Conservation (phyloP, 1,140 invertebrate species). For the Camponotus pennsylvanicus region DNA sequence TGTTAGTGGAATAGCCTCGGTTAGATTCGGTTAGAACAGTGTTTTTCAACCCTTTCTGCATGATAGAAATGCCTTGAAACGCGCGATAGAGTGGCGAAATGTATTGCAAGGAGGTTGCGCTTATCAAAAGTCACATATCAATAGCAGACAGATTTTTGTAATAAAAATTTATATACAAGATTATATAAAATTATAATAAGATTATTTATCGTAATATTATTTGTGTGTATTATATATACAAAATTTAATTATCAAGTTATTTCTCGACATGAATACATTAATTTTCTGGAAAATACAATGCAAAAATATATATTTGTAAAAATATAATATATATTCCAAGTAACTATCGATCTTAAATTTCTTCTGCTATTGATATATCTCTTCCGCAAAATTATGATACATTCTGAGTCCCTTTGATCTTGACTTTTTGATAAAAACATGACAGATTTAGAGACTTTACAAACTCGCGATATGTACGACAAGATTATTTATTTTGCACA, state of each 20-base stretch:
- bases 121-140: background rate
- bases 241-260: background rate
- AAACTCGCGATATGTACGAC: background rate
- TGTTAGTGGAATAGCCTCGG: slow-evolving; percentile 54
- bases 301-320: background rate
- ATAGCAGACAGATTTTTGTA: background rate
- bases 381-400: background rate
- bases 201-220: too few relatives aligned
- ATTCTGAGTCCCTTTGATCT: slow-evolving; percentile 36
- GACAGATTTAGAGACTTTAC: slow-evolving; percentile 4
- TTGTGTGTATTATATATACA: background rate
- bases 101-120: background rate
- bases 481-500: slow-evolving; percentile 15
- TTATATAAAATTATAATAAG: too few relatives aligned
- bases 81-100: background rate
- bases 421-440: slow-evolving; percentile 41
- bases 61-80: slow-evolving; percentile 10
- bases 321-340: too few relatives aligned
- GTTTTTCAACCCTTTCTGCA: slow-evolving; percentile 57
- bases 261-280: background rate
- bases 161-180: too few relatives aligned
- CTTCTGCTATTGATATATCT: slow-evolving; percentile 19
- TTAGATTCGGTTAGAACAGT: slow-evolving; percentile 62
- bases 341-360: background rate
- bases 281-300: background rate